Base-by-base conservation (phyloP, 92 coral and sea anemone species). In the Porites rus region DNA sequence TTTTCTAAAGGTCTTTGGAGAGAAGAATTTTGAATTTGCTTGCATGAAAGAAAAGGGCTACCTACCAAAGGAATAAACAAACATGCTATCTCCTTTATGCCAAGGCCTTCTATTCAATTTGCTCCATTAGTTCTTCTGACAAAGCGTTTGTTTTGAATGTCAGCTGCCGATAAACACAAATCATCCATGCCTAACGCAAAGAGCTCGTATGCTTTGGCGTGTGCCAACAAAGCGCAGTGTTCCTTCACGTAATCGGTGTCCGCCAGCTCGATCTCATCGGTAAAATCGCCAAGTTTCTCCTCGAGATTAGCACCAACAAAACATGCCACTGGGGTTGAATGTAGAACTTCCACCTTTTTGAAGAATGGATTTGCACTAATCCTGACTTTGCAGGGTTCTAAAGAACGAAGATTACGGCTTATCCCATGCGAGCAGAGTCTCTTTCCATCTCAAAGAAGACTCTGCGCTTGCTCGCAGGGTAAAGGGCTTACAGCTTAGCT, bases 31-130 rank as follows among this genome's bases (percentile, higher is more conserved):
- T 54, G 10, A 54, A 54, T 54, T 10, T 3, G 3, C 16, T 2
- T 51, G 10, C 3, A 74, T 20, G 13, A 51, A 74, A 74, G 7
- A 1, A 7, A 17, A 10, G 12, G 3, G 50, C 3, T 69, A 43
- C 86, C 78, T 75, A 89, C 95, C 92, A 28, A 92, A 67, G 12
- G 93, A 46, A 62, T 92, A 92, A 16, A 86, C 91, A 50, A 79
- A 92, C 12, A 79, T 74, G 6, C 71, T 78, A 50, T 80, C 72
- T 8, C 21, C 74, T 12, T 19, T 80, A 24, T 24, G 7, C 95
- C 95, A 71, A 89, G 74, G 10, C 95, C 95, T 38, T 78, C 50
- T 7, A 22, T 16, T 19, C 95, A 92, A 1, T 75, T 5, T 3
- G 60, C 71, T 10, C 25, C 1, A 6, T 25, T 2, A 13, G 86